These are phyloP conservation scores for Drosophila repleta DNA, from an alignment of 1,140 invertebrate species.

Conservation along the genomic window DNA sequence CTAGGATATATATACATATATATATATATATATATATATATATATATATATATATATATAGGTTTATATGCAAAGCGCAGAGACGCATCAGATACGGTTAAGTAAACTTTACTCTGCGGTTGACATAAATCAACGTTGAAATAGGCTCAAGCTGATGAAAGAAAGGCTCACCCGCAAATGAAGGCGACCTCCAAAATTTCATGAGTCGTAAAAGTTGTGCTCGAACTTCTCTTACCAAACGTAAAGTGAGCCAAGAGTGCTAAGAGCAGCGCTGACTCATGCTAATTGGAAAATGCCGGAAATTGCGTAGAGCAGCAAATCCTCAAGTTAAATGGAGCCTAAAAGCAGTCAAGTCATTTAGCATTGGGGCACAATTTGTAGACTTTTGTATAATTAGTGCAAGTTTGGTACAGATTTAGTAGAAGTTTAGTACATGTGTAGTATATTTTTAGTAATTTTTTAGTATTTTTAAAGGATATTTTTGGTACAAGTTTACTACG, in stretches of 20 bases:
- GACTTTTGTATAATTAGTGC: no score
- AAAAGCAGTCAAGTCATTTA: conserved; percentile 2
- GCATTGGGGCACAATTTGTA: no score
- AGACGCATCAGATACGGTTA: conserved; percentile 56
- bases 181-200: conserved; percentile 12
- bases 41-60: no score
- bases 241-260: conserved; percentile 22
- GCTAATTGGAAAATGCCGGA: conserved; percentile 23
- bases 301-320: neutral
- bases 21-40: no score
- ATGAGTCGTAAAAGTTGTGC: conserved; percentile 30
- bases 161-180: conserved; percentile 8
- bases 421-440: no score
- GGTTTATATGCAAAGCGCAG: conserved; percentile 45
- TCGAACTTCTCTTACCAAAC: conserved; percentile 22
- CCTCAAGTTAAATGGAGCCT: neutral
- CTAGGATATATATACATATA: no score
- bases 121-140: conserved; percentile 78
- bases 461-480: no score
- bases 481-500: no score
- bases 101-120: conserved; percentile 70
- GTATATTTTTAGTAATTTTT: no score
- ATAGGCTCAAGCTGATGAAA: conserved; percentile 57
- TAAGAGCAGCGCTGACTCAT: conserved; percentile 19
- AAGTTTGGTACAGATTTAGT: no score